Percentiles rank a stretch among this genome's conserved stretches.
phyloP scores from a whole-genome alignment of 2,113 vertebrate species.

The human (Homo sapiens) region GRCh38 chr9:109891001-109891500 shows the following conservation, averaged over 20 bases:
- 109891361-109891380: not conserved
- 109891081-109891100: not conserved
- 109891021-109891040: too few species aligned
- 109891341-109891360: not conserved
- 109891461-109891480: not conserved
- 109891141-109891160: not conserved
- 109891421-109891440: not conserved
- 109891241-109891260: not conserved
- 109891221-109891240: accelerated
- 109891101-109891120: not conserved
- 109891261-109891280: not conserved
- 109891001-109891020: not conserved
- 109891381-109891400: not conserved
- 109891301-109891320: accelerated
- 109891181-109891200: not conserved
- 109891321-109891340: not conserved
- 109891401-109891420: not conserved
- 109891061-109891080: not conserved
- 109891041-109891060: not conserved
- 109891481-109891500: too few species aligned
- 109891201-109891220: not conserved
- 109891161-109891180: not conserved
- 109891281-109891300: not conserved
- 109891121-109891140: not conserved
- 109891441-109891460: not conserved